Conservation (phyloP, 2,888 invertebrate species). For the Hydriomena furcata region DNA sequence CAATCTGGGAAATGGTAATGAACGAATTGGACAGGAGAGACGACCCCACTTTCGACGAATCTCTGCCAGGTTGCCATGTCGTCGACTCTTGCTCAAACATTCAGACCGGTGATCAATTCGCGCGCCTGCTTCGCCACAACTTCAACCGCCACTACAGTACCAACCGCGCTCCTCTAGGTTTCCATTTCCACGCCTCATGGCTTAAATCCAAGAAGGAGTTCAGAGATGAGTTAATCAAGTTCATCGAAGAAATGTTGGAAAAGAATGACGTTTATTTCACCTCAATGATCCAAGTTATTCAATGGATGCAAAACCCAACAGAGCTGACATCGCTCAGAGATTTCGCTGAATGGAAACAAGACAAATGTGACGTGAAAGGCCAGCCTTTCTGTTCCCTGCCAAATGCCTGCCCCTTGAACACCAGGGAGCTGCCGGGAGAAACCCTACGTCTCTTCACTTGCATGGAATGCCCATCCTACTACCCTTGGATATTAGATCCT, state of each 20-base stretch:
- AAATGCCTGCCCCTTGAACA: conserved; percentile 94
- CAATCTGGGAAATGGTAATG: conserved; percentile 98
- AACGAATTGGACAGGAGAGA: conserved; percentile 96
- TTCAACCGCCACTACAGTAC: conserved; percentile 96
- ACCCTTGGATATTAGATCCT: conserved; percentile 97
- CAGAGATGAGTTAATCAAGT: conserved; percentile 94
- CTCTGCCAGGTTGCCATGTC: conserved; percentile 96
- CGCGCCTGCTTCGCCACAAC: conserved; percentile 94
- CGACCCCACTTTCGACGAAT: conserved; percentile 96
- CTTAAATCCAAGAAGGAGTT: conserved; percentile 96
- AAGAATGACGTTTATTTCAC: conserved; percentile 97
- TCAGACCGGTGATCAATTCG: conserved; percentile 95
- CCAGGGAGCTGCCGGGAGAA: conserved; percentile 95
- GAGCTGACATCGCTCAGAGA: conserved; percentile 93
- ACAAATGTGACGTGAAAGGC: conserved; percentile 96
- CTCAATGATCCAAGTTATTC: conserved; percentile 94
- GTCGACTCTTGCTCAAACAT: conserved; percentile 97
- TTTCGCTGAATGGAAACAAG: conserved; percentile 96
- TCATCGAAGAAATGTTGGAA: conserved; percentile 95
- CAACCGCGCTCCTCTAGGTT: conserved; percentile 96
- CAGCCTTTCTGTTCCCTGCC: conserved; percentile 96
- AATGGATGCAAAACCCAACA: conserved; percentile 98
- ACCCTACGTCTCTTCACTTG: conserved; percentile 96
- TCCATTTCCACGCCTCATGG: conserved; percentile 98
- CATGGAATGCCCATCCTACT: conserved; percentile 97